A percentile compares a stretch with the other conserved stretches of the same genome.
phyloP scores from a whole-genome alignment of 2,888 invertebrate species.

The Idaea aversata region DNA sequence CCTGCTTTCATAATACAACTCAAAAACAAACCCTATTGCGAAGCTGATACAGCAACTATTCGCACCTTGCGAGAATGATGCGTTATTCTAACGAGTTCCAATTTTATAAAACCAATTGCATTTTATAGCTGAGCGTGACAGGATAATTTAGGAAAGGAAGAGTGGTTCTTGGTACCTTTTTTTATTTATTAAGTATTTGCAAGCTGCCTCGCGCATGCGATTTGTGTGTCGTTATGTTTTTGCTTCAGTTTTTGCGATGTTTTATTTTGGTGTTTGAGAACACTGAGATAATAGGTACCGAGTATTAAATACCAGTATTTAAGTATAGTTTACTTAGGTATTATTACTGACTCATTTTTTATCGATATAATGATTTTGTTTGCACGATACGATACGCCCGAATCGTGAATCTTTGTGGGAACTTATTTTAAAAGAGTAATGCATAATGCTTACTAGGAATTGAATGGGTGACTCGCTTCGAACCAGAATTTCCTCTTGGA shows the following conservation, averaged over 20 bases:
- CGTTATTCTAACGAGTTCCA: constrained; percentile 68
- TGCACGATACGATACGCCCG: constrained; percentile 9
- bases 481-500: constrained; percentile 29
- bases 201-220: constrained; percentile 50
- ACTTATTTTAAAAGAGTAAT: constrained; percentile 6
- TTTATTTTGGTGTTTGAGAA: constrained; percentile 56
- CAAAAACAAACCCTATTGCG: constrained; percentile 20
- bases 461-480: constrained; percentile 23
- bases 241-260: constrained; percentile 52
- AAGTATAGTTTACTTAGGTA: constrained; percentile 48
- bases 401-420: constrained; percentile 3
- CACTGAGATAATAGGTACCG: constrained; percentile 50
- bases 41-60: constrained; percentile 24
- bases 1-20: constrained; percentile 24
- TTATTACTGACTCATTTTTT: constrained; percentile 57
- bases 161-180: constrained; percentile 49
- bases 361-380: constrained; percentile 22
- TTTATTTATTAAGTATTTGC: constrained; percentile 39
- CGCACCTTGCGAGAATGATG: constrained; percentile 4
- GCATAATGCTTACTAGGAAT: constrained; percentile 22
- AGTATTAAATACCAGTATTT: constrained; percentile 60
- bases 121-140: constrained; percentile 79
- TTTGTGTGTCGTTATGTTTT: constrained; percentile 49
- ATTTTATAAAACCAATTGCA: constrained; percentile 76
- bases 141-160: constrained; percentile 77